Base-by-base conservation (phyloP, 2,888 invertebrate genomes). In the Cheilosia pagana region DNA sequence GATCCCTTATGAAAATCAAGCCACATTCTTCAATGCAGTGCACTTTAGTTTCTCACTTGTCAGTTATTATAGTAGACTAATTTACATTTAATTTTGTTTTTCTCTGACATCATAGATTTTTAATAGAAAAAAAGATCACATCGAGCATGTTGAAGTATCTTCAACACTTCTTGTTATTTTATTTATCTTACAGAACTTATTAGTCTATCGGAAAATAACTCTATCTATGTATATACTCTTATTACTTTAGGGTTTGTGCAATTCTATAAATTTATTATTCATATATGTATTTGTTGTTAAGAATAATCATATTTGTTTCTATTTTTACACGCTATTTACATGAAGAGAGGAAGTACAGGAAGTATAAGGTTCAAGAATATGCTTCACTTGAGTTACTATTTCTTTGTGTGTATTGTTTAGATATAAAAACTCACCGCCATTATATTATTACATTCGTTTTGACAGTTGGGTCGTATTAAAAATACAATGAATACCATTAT, bases 321-420 rank as follows among this genome's bases (percentile, higher is more conserved):
- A 83, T 63, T 76, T 82, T 68, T 78, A 83, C 74, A 83, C 55
- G 39, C 28, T 77, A 77, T 77, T 68, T 77, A 77, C 77, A 77
- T 35, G 19, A 68, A 68, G 35, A 68, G 62, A 62, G n/a, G 62
- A 45, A 77, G 7, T 77, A 62, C 62, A 77, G 68, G 62, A 70
- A 70, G 77, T 77, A 45, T 45, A 25, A 53, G 65, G 60, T 45
- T 62, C 62, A 77, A 52, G 68, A 68, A 77, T 67, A 48, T n/a
- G 57, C 55, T 74, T 74, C 55, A 74, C 48, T 55, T 63, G 45
- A 28, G 45, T 72, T 45, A 31, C 41, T 45, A 45, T 45, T 19
- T 45, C 2, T 45, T 19, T 7, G 19, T 45, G 16, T 45, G 45
- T 31, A 12, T 43, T 45, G 21, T 60, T 21, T 62, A 16, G 16